Conservation (phyloP, 2,113 vertebrate species). For the Pterocles burchelli region DNA sequence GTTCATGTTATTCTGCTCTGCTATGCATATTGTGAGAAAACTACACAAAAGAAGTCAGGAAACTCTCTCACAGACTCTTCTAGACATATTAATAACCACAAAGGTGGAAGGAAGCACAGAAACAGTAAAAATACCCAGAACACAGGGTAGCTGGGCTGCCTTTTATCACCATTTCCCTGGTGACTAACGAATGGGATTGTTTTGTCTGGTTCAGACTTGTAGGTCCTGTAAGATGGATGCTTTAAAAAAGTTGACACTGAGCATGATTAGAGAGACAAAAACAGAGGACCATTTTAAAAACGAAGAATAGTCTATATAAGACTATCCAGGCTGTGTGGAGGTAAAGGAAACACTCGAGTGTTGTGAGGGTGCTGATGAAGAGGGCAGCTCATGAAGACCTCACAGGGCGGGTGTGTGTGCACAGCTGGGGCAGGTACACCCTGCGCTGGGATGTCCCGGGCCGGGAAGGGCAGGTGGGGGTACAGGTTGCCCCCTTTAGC, state of each 20-base stretch:
- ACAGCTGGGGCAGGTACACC: not conserved
- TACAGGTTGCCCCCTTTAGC: not conserved
- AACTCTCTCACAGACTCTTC: not conserved
- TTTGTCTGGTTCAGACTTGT: not conserved
- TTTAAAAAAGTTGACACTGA: not conserved
- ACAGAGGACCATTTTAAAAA: not conserved
- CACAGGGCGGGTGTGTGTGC: too few species aligned
- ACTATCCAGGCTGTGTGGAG: not conserved
- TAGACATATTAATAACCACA: not conserved
- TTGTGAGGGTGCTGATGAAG: accelerated
- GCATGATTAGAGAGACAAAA: not conserved
- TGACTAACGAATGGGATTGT: not conserved
- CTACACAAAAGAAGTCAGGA: not conserved
- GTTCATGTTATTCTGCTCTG: not conserved
- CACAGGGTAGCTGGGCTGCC: not conserved
- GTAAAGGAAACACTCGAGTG: not conserved
- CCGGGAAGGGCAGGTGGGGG: not conserved
- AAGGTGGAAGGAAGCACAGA: not conserved
- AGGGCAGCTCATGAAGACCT: not conserved
- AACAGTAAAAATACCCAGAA: not conserved
- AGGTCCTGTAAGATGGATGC: not conserved
- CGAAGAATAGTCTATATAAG: not conserved
- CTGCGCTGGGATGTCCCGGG: accelerated
- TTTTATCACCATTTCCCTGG: not conserved
- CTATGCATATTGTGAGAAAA: not conserved